phyloP scores from a whole-genome alignment of 2,113 vertebrate species.

The Rhineura floridana region DNA sequence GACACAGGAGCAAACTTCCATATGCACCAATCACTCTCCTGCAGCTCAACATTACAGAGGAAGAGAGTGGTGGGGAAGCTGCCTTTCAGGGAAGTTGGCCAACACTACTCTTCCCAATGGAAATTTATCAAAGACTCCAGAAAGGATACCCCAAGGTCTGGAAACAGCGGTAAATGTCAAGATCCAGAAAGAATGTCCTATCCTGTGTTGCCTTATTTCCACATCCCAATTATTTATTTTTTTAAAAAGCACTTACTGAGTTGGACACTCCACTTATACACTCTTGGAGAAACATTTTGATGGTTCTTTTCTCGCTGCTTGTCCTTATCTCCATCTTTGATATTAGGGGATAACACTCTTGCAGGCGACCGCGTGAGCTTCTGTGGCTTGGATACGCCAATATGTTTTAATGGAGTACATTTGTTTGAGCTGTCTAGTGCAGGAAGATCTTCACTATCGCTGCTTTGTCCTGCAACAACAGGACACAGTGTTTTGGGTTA shows the following conservation, averaged over 20 bases:
- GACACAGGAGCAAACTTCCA: no score
- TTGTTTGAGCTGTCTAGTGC: conserved; percentile 82
- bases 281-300: conserved; percentile 84
- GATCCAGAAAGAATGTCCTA: not conserved
- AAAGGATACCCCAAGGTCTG: not conserved
- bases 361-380: conserved; percentile 86
- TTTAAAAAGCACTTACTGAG: conserved; percentile 85
- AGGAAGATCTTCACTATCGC: conserved; percentile 93
- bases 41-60: not conserved
- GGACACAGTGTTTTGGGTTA: conserved; percentile 25
- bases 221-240: not conserved
- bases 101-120: not conserved
- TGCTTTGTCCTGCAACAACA: conserved; percentile 88
- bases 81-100: no score
- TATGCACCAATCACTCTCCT: no score
- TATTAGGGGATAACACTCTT: conserved; percentile 80
- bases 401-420: conserved; percentile 85
- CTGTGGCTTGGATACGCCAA: conserved; percentile 82
- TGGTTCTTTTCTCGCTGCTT: conserved; percentile 88
- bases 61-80: no score
- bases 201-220: not conserved
- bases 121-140: not conserved
- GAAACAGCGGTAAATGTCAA: not conserved
- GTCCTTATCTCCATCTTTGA: conserved; percentile 86
- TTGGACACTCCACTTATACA: conserved; percentile 96